Evolutionary conservation across 2,113 vertebrate genomes (phyloP).

Genomic region (Megaptera novaeangliae): DNA sequence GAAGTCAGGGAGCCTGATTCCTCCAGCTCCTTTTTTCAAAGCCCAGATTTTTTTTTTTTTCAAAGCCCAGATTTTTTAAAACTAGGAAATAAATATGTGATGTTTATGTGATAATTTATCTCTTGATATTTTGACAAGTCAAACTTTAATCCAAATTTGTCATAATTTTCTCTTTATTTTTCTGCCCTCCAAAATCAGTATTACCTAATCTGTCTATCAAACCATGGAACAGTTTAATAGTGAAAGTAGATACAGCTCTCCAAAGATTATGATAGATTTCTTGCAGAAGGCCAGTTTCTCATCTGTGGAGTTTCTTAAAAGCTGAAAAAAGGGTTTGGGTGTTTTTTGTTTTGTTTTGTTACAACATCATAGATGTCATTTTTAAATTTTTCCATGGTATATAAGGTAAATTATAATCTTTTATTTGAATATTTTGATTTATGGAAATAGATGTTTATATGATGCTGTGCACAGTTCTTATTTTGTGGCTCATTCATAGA

Average conservation of each 20-base stretch:
- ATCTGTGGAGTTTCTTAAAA: background rate
- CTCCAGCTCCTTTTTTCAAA: background rate
- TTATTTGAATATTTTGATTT: background rate
- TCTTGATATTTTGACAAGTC: background rate
- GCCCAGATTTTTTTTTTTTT: background rate
- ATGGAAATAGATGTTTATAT: background rate
- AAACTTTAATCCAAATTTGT: background rate
- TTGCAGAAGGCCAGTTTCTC: background rate
- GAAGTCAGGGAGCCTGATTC: background rate
- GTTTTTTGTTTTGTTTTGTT: background rate
- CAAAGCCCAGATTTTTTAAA: background rate
- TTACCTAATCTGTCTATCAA: background rate
- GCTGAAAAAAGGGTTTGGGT: background rate
- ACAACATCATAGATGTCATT: background rate
- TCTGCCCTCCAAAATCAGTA: background rate
- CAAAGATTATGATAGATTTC: background rate
- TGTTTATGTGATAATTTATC: background rate
- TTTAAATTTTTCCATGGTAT: background rate
- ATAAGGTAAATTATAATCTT: background rate
- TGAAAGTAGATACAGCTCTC: background rate
- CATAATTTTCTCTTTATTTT: background rate
- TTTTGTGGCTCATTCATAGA: background rate
- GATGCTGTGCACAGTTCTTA: background rate
- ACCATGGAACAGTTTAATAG: background rate
- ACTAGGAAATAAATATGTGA: background rate